Base-by-base conservation (phyloP, 2,113 vertebrate genomes). In the Callopanchax toddi region DNA sequence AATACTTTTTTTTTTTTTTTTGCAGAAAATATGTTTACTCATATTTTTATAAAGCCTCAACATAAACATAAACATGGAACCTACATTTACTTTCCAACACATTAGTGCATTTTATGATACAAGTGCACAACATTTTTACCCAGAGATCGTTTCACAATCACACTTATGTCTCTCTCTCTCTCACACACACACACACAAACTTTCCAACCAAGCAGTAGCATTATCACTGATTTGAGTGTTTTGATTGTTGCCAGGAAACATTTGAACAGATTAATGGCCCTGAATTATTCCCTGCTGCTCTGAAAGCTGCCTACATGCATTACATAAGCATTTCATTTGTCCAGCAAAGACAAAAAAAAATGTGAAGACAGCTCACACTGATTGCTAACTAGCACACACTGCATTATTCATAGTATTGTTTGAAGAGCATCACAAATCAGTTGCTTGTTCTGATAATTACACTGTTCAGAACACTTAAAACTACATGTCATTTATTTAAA, bases 161-260 rank as follows among this genome's bases (percentile, higher is more conserved):
- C n/a, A 8, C 29, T 60, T 16, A 25, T 17, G 13, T 4, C 13
- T 22, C 13, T 22, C 11, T 13, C 5, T 22, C 20, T 1, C 45
- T 5, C 11, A 37, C 36, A 10, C 2, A 13, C 36, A 37, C 11
- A 4, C 36, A 37, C 9, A 37, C 29, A 37, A 37, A 37, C 36
- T 37, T 37, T 37, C 36, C 36, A 2, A 37, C 36, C 36, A 12
- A 37, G 36, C 11, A 37, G 36, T 12, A 37, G 46, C 65, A 66
- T 64, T 65, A 69, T 53, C 8, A 11, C 32, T 66, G 64, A 65
- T 75, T 54, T 63, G 29, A 78, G 65, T 0, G 18, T 21, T 50
- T 48, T 42, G 54, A 48, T 50, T 67, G 79, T 88, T 79, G 72
- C 71, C 18, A 22, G 60, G 81, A 81, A 71, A 83, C 58, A 83